Base-by-base conservation (phyloP, 2,888 invertebrate species). In the Dorcus parallelipipedus region DNA sequence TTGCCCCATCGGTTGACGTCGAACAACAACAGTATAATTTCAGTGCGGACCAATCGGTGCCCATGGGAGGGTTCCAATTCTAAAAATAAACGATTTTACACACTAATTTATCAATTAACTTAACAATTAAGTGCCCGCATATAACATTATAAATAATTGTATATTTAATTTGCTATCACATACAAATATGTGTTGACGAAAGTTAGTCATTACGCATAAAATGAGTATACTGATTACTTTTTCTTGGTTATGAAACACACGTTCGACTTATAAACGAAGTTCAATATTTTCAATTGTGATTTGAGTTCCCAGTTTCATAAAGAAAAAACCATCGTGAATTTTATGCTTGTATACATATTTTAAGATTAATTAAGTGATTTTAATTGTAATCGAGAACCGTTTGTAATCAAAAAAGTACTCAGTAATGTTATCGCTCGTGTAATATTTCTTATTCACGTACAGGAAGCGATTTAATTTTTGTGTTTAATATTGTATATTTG, bases 41-140 rank as follows among this genome's bases (percentile, higher is more conserved):
- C 73, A 84, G 82, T 73, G 79, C 88, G 8, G 88, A 89, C 75
- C 86, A 88, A 70, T 83, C 86, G 54, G 84, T 89, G 68, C 90
- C 91, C 20, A 87, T 87, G 82, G 89, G 89, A 66, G 90, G 90
- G 69, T 93, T 91, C 77, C 86, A 91, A 71, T 93, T 93, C 80
- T 93, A 88, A 71, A 60, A 38, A 43, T n/a, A 51, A 49, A 39
- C 49, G 49, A 57, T 56, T 59, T 52, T 50, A 48, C 20, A 56
- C 54, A 56, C 50, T 56, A 56, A 56, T 51, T 56, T 56, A 56
- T 56, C 56, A 51, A 56, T 56, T 56, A 49, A 56, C 51, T 56
- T 49, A 54, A 33, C 54, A 40, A 47, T 49, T 60, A 61, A 62
- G 64, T 62, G 61, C 64, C 64, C 56, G 52, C 57, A 55, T 64